These are phyloP conservation scores for Ciconia boyciana DNA, from an alignment of 2,113 vertebrate genomes.

Conservation along the genomic window DNA sequence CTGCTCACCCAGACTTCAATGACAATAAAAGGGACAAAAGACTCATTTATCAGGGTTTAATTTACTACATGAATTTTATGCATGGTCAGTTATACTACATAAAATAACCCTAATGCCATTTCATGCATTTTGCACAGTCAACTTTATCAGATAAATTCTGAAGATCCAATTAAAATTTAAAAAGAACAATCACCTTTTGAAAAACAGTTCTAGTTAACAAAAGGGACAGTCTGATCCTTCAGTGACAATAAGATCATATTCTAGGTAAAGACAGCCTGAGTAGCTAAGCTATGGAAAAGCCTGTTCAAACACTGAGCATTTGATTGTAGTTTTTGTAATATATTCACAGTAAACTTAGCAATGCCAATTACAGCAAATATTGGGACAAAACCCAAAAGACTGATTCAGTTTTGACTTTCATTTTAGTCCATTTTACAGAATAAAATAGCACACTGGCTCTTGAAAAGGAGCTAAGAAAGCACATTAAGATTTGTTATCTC, in stretches of 20 bases:
- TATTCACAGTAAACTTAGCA: neutral
- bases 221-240: neutral
- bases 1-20: neutral
- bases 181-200: neutral
- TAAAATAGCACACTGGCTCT: neutral
- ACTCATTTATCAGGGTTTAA: neutral
- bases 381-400: neutral
- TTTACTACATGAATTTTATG: neutral
- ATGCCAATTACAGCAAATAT: neutral
- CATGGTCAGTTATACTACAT: neutral
- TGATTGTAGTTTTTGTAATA: neutral
- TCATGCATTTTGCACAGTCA: neutral
- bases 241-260: neutral
- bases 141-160: neutral
- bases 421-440: neutral
- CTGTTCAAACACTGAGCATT: neutral
- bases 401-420: neutral
- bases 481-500: neutral
- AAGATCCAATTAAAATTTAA: conserved; percentile 7
- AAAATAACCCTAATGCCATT: neutral
- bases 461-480: neutral
- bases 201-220: neutral
- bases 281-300: neutral
- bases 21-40: neutral
- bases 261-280: neutral